Base-by-base conservation (phyloP, 2,888 invertebrate species). In the Calliphora vomitoria region DNA sequence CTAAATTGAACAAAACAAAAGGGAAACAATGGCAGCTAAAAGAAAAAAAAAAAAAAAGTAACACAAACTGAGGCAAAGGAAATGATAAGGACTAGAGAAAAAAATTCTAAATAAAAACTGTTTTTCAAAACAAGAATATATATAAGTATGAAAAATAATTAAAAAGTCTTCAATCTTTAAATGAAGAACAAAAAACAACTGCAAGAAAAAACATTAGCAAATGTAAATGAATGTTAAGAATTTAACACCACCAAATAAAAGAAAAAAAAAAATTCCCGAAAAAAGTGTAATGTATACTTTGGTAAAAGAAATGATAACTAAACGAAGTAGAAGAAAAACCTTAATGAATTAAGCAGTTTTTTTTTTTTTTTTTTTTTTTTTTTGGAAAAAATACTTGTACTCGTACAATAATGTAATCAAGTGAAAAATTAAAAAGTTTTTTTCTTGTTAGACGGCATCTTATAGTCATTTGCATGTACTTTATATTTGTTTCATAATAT, bases 151-250 rank as follows among this genome's bases (percentile, higher is more conserved):
- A 82, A 88, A 85, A 79, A 89, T 89, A 89, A 89, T 89, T 89
- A 89, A 89, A 89, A 89, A 89, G 86, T 89, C 89, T 89, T 87
- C 87, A 86, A 89, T 88, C 87, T 89, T 86, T 60, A 86, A 80
- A 74, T 44, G 13, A 20, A 53, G 47, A 50, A 44, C 8, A 72
- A 20, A 41, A 31, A 15, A 35, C 5, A 35, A 35, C 35, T 35
- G 3, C 35, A 35, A 35, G 35, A 25, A 53, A 85, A 64, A 79
- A 66, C 81, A 72, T 82, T 72, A 68, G 75, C 55, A 72, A 85
- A 85, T 87, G 81, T 60, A 78, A 87, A 84, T 87, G 84, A 85
- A 81, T 82, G 74, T 58, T 82, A 87, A 78, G 71, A 78, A 74
- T 11, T 84, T 74, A 69, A 69, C 72, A 69, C 78, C 82, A 44